phyloP scores from a whole-genome alignment of 1,140 invertebrate genomes.

The Delia radicum region DNA sequence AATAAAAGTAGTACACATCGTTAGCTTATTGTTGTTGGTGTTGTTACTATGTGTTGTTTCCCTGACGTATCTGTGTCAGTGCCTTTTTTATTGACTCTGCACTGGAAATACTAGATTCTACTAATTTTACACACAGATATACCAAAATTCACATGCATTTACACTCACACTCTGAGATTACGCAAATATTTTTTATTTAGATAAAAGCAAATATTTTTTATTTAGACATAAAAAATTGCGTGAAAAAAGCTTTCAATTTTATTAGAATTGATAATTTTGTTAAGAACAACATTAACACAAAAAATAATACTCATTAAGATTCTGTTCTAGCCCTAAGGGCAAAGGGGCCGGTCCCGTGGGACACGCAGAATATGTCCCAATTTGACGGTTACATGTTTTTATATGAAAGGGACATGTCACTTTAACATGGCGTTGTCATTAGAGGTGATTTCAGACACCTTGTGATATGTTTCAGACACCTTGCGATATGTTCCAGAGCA shows the following conservation, averaged over 20 bases:
- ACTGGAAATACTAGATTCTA: not conserved
- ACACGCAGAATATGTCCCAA: no score
- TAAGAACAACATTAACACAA: no score
- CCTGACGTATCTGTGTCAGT: conserved; percentile 17
- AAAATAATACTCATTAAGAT: no score
- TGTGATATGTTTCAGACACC: no score
- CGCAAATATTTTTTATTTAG: not conserved
- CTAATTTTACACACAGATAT: not conserved
- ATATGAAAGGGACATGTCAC: no score
- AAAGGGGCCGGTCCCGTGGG: no score
- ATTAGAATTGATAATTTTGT: no score
- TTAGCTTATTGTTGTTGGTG: not conserved
- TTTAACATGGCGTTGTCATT: no score
- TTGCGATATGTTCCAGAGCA: no score
- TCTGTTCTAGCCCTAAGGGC: no score
- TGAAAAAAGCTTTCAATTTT: not conserved
- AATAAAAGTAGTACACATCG: conserved; percentile 2
- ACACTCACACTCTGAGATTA: not conserved
- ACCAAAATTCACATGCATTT: not conserved
- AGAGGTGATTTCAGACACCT: no score
- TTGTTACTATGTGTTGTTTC: not conserved
- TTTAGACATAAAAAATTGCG: not conserved
- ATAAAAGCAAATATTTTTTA: not conserved
- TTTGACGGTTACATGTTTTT: no score
- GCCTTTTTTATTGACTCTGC: not conserved